Evolutionary conservation across 2,888 invertebrate species (phyloP), one percentile per base, ranked within the genome.

Genomic region (Agrotis puta): DNA sequence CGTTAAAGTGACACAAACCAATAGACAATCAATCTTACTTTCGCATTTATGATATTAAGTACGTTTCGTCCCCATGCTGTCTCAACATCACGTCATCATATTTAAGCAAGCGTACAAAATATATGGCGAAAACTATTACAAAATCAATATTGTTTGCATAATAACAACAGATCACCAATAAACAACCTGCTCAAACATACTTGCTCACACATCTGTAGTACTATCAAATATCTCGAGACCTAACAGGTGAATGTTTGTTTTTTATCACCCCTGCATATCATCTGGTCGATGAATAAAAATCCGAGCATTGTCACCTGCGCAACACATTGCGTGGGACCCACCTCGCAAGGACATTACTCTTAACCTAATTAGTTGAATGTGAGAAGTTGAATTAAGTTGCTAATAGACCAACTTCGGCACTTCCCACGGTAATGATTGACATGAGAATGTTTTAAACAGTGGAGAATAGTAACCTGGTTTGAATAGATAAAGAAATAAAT

Each of bases 191-290:
- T 64, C n/a, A 33, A 70, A 64, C 65, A 77, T 59, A 67, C 59
- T 68, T 71, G 68, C 62, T 24, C 65, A 50, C 84, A 85, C 92
- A 92, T 90, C 86, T 92, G 92, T 81, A 81, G 59, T 63, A 70
- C 84, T 89, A 88, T 92, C 86, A 43, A 74, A 85, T 93, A 82
- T 89, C 91, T 86, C 81, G 90, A 90, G 90, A 87, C 75, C 66
- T 75, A 88, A 90, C 95, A 95, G 94, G 94, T 95, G 94, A 83
- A 86, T 81, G 79, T 79, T 73, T 78, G 76, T 78, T 92, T 92
- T 92, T 92, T 92, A 16, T 90, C 77, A 84, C 79, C 77, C 74
- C 84, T 88, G 84, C 85, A 86, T 91, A 92, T 93, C 94, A 93
- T 93, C 91, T 95, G 95, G 91, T 83, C 83, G 86, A 84, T 84